Conservation (phyloP, 2,797 vertebrate species). For the Clarias fuscus region DNA sequence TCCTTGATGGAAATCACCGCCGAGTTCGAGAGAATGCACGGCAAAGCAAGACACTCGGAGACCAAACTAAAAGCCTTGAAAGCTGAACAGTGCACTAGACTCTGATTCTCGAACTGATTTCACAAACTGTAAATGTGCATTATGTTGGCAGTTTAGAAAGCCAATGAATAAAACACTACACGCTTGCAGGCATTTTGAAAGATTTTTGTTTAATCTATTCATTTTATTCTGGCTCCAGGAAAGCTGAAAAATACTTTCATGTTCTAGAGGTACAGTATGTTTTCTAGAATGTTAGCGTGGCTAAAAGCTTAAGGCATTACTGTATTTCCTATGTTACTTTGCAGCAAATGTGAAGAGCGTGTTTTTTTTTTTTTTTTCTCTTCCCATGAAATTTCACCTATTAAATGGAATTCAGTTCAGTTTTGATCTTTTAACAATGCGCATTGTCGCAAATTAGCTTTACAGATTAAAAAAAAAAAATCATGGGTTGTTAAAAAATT, state of each 20-base stretch:
- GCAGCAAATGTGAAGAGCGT: no score
- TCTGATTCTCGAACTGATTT: slow-evolving; percentile 50
- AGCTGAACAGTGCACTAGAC: slow-evolving; percentile 47
- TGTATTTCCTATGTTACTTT: no score
- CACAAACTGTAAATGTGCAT: not conserved
- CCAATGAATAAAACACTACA: not conserved
- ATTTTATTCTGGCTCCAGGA: not conserved
- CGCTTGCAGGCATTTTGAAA: not conserved
- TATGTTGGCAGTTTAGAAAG: no score
- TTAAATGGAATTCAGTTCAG: no score
- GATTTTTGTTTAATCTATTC: not conserved
- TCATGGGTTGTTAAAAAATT: no score
- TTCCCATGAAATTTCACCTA: no score
- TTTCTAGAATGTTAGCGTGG: not conserved
- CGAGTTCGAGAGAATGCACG: slow-evolving; percentile 70
- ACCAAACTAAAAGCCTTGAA: not conserved
- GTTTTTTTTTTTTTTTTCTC: no score
- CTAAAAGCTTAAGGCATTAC: no score
- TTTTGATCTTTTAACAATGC: no score
- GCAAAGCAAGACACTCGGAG: slow-evolving; percentile 39
- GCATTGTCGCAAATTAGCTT: no score
- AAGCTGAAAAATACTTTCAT: not conserved
- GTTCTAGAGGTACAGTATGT: not conserved
- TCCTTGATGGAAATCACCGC: slow-evolving; percentile 66
- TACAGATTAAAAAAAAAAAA: no score